Conservation (phyloP, 2,797 vertebrate species). For the Dipus sagitta region DNA sequence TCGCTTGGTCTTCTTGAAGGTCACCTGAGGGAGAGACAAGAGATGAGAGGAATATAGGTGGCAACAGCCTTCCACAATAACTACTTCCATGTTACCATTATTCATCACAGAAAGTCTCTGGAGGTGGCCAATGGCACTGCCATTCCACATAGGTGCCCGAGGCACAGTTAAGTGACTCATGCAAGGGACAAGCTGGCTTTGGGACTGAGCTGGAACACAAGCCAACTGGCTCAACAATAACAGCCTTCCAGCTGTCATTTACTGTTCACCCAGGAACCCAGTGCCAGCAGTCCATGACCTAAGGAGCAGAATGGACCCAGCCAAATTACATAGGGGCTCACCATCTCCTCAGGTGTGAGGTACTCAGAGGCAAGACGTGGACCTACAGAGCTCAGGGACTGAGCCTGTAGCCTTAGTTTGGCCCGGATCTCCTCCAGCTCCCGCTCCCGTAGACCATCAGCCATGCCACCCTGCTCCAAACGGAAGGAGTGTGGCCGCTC, state of each 20-base stretch:
- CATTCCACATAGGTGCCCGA: not conserved
- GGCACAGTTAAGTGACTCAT: not conserved
- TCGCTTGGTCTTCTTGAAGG: slow-evolving; percentile 94
- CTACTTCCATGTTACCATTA: accelerated
- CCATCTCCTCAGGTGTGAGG: slow-evolving; percentile 94
- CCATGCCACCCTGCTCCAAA: slow-evolving; percentile 90
- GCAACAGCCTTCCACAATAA: accelerated
- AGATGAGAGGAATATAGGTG: not conserved
- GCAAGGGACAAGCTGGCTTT: not conserved
- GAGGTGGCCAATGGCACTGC: not conserved
- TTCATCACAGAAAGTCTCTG: accelerated
- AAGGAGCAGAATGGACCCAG: not conserved
- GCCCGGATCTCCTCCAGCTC: slow-evolving; percentile 93
- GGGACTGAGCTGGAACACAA: not conserved
- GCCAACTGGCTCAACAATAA: not conserved
- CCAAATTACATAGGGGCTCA: slow-evolving; percentile 72
- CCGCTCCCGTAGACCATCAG: slow-evolving; percentile 91
- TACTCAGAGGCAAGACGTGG: slow-evolving; percentile 93
- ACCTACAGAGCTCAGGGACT: slow-evolving; percentile 90
- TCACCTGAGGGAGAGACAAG: slow-evolving; percentile 77
- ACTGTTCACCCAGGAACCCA: not conserved
- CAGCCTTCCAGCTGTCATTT: not conserved
- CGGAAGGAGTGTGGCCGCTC: slow-evolving; percentile 95
- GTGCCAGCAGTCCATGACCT: accelerated
- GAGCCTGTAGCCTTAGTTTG: slow-evolving; percentile 90